A percentile compares a stretch with the other conserved stretches of the same genome.
These are phyloP conservation scores for Rhogogaster chlorosoma DNA, from an alignment of 2,888 invertebrate species.

Conservation along the genomic window DNA sequence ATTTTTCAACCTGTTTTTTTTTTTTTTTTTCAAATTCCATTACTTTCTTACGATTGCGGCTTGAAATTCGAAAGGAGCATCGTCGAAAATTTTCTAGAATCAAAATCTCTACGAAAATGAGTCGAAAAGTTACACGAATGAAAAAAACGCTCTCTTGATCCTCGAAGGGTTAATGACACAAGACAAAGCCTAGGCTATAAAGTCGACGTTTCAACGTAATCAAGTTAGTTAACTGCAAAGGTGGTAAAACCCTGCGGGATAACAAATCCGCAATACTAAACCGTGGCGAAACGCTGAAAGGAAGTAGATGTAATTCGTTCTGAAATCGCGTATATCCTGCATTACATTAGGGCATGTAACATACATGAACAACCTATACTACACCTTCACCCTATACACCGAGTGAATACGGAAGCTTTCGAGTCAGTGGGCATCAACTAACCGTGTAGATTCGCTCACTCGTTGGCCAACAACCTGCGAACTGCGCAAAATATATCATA, in stretches of 20 bases:
- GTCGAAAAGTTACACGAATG: neutral
- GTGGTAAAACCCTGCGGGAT: neutral
- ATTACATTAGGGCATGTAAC: neutral
- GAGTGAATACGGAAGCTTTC: slow-evolving; percentile 39
- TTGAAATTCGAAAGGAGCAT: neutral
- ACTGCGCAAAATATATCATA: neutral
- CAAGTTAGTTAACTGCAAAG: neutral
- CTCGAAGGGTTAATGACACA: neutral
- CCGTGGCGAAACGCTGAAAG: neutral
- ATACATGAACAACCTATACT: neutral
- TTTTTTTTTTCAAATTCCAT: neutral
- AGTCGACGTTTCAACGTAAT: no score
- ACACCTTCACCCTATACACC: neutral
- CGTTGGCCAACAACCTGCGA: slow-evolving; percentile 29
- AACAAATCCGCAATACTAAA: neutral
- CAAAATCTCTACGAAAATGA: neutral
- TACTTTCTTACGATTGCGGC: neutral
- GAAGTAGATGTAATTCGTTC: neutral
- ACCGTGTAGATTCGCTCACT: slow-evolving; percentile 40
- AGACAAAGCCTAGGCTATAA: no score
- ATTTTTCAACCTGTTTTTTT: no score
- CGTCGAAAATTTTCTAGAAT: neutral
- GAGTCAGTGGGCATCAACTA: slow-evolving; percentile 50
- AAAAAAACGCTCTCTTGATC: neutral
- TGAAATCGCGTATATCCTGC: neutral